Base-by-base conservation (phyloP, 1,140 invertebrate species). In the Vanessa atalanta region DNA sequence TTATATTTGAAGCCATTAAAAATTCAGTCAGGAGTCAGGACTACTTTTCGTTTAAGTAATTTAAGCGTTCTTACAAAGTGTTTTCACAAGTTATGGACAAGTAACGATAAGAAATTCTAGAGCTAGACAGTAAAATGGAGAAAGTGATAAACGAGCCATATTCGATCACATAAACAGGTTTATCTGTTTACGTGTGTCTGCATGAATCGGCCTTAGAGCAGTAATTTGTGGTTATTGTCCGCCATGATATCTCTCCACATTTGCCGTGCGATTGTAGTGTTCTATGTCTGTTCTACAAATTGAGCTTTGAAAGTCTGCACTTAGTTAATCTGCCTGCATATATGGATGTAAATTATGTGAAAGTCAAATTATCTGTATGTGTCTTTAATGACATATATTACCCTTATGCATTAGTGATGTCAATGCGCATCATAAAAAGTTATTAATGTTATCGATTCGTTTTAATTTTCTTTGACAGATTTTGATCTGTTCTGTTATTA, bases 171-270 rank as follows among this genome's bases (percentile, higher is more conserved):
- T 79, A 83, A 81, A 77, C 64, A 67, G 71, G 67, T 79, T 77
- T 81, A 80, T 80, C 72, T 66, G 72, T 78, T 79, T 80, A 71
- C 55, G 73, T 67, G 68, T 64, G 57, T 72, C 63, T 60, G n/a
- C 57, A 74, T 57, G 72, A 65, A 74, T 72, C 66, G 78, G 79
- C 81, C 79, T 73, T 63, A 73, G 83, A 82, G 79, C 81, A 50
- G 60, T 79, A 86, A 83, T 88, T 86, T 86, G 80, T 79, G 77
- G 77, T 79, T 86, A 87, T 87, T 85, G 86, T 87, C 80, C 82
- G 78, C 72, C 74, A 77, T 76, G 73, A 78, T 86, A 85, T 82
- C 80, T 82, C 78, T 63, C 66, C 76, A 79, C 78, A 72, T 80
- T 77, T 51, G 65, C 75, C 73, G 50, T 67, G 72, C 66, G 76